These are phyloP conservation scores for Pteronotus mesoamericanus DNA, from an alignment of 2,797 vertebrate species.

Conservation along the genomic window DNA sequence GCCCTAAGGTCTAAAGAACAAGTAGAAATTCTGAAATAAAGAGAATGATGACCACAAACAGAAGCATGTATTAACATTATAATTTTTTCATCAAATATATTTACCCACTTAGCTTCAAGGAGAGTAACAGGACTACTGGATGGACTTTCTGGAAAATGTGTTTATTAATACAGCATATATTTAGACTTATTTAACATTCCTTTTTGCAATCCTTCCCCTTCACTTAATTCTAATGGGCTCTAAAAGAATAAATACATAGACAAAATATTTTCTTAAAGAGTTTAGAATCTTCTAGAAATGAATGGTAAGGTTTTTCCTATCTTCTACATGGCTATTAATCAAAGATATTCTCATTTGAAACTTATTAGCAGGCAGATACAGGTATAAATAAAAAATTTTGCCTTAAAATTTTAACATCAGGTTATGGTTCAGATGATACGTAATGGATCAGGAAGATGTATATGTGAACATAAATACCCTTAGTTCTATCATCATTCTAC, in stretches of 20 bases:
- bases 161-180: neutral
- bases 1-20: neutral
- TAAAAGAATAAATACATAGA: neutral
- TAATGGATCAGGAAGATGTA: neutral
- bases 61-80: neutral
- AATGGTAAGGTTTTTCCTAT: neutral
- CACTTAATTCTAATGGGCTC: neutral
- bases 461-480: neutral
- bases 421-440: neutral
- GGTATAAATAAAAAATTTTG: neutral
- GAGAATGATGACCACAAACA: conserved; percentile 2
- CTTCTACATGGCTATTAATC: neutral
- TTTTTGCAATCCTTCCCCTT: neutral
- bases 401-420: neutral
- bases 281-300: neutral
- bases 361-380: neutral
- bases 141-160: neutral
- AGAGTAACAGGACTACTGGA: neutral
- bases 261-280: neutral
- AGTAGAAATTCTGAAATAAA: conserved; percentile 47
- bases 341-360: neutral
- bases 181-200: neutral
- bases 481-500: neutral
- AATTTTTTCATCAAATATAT: conserved; percentile 14
- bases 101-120: neutral